Evolutionary conservation across 2,888 invertebrate species (phyloP).

Genomic region (Nomada hirtipes): DNA sequence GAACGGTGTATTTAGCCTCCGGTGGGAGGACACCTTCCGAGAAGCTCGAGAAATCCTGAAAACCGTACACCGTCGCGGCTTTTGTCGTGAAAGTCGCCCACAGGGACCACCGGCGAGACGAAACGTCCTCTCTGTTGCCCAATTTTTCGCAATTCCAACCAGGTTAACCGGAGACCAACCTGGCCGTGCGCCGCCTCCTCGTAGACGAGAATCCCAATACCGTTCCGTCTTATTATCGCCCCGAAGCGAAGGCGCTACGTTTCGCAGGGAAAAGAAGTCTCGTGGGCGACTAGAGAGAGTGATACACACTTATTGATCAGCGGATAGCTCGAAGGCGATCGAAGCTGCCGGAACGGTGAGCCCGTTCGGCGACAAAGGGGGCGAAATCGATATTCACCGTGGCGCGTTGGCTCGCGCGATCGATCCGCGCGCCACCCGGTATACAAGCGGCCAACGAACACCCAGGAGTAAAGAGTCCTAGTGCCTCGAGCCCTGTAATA

Average conservation of each 20-base stretch:
- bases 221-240: background rate
- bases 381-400: conserved; percentile 52
- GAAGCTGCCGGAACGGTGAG: conserved; percentile 21
- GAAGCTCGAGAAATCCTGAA: conserved; percentile 33
- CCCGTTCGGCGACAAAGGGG: conserved; percentile 31
- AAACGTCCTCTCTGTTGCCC: background rate
- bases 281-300: background rate
- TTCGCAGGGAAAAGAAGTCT: background rate
- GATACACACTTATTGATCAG: conserved; percentile 39
- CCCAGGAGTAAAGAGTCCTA: conserved; percentile 75
- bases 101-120: conserved; percentile 26
- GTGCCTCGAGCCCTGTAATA: conserved; percentile 80
- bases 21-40: conserved; percentile 23
- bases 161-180: background rate
- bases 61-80: conserved; percentile 16
- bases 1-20: conserved; percentile 1
- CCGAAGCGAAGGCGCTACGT: background rate
- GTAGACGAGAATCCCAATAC: too few species aligned
- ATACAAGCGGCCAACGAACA: conserved; percentile 74
- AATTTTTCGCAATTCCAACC: conserved; percentile 42
- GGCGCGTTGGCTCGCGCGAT: conserved; percentile 4
- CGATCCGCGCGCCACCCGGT: conserved; percentile 73
- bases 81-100: conserved; percentile 10
- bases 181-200: too few species aligned
- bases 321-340: conserved; percentile 38